Evolutionary conservation across 2,888 invertebrate species (phyloP), one percentile per base, ranked within the genome.

Genomic region (Coleophora deauratella): DNA sequence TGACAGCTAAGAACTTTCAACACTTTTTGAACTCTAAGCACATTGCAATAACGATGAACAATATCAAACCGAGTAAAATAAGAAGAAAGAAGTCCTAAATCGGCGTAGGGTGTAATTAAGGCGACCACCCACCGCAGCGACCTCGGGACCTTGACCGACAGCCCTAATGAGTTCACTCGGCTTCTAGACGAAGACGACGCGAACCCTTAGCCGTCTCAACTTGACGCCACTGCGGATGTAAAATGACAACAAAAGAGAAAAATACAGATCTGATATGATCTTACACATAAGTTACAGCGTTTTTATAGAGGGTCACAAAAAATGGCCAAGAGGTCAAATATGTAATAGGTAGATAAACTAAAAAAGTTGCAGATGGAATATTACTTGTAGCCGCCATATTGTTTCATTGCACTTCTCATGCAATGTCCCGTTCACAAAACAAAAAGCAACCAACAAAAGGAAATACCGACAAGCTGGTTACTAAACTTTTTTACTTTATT

Each of bases 131-230:
- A 79, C 73, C 74, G 76, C 66, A 63, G 62, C 81, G 82, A 76
- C 82, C 81, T 68, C 74, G 73, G 76, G 80, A 76, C 85, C 84
- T 84, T 84, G 84, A 84, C 84, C 84, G 84, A 81, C 72, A 77
- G 64, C 73, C 75, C 72, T 84, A 84, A 82, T 82, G 84, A 80
- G 80, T 79, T 75, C 80, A 74, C 65, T 57, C 68, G 63, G 60
- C 65, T 55, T 57, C 52, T 54, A 59, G 59, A 59, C 65, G 54
- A 49, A 51, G 57, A 55, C 60, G 35, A 33, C 35, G 37, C 13
- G 37, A 21, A 13, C 39, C 41, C 38, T 31, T 31, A 43, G 40
- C 40, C 38, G 39, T 37, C 30, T 28, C 13, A 30, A 35, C 33
- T 21, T 21, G 21, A 21, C 21, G 3, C 21, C 21, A 21, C 21